phyloP scores from a whole-genome alignment of 2,888 invertebrate genomes.

The Lordiphosa andalusiaca region DNA sequence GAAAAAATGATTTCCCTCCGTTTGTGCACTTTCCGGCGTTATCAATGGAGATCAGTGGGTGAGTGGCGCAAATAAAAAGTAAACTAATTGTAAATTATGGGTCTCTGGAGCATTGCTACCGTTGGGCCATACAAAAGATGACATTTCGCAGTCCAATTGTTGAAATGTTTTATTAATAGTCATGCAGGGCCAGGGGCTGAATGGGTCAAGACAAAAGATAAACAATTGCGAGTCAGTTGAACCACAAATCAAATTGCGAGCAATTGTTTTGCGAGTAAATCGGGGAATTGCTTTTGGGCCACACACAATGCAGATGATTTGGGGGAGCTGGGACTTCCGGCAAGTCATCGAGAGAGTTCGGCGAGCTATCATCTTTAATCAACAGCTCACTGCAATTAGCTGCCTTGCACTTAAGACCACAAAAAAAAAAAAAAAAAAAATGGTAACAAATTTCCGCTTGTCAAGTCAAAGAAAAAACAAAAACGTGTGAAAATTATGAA shows the following conservation, averaged over 20 bases:
- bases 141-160: slow-evolving; percentile 49
- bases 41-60: slow-evolving; percentile 65
- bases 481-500: slow-evolving; percentile 71
- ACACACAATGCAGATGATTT: slow-evolving; percentile 42
- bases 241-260: slow-evolving; percentile 69
- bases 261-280: slow-evolving; percentile 50
- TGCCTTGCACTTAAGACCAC: slow-evolving; percentile 65
- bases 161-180: slow-evolving; percentile 62
- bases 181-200: slow-evolving; percentile 45
- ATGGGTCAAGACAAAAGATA: slow-evolving; percentile 9
- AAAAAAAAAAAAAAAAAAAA: slow-evolving; percentile 20
- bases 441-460: slow-evolving; percentile 65
- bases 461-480: slow-evolving; percentile 34
- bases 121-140: slow-evolving; percentile 43
- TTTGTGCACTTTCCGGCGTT: slow-evolving; percentile 27
- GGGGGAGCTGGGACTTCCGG: slow-evolving; percentile 40
- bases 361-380: slow-evolving; percentile 49
- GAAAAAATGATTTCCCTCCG: slow-evolving; percentile 51
- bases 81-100: slow-evolving; percentile 50
- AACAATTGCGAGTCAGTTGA: slow-evolving; percentile 54
- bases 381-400: slow-evolving; percentile 53
- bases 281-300: slow-evolving; percentile 39
- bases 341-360: slow-evolving; percentile 37
- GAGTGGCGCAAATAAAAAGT: slow-evolving; percentile 43
- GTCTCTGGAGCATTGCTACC: slow-evolving; percentile 34